A percentile compares a stretch with the other conserved stretches of the same genome.
Evolutionary conservation across 2,888 invertebrate genomes (phyloP).

Genomic region (Epinotia brunnichana): DNA sequence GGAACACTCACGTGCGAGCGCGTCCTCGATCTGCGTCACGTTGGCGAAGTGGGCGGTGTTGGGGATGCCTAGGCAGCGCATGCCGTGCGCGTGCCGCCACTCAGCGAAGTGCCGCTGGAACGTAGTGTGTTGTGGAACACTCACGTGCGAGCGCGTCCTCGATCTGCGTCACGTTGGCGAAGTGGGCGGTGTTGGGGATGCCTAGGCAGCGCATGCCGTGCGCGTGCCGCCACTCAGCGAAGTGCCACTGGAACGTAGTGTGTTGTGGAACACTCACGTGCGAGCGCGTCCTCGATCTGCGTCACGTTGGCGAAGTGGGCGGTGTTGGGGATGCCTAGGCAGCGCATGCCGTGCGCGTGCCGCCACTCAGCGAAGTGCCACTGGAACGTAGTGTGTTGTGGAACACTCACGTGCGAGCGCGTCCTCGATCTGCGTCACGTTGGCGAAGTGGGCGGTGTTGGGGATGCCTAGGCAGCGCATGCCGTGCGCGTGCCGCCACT

Average conservation of each 20-base stretch:
- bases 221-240: slow-evolving; percentile 95
- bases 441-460: slow-evolving; percentile 99
- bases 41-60: slow-evolving; percentile 99
- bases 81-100: slow-evolving; percentile 95
- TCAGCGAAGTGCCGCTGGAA: slow-evolving; percentile 99
- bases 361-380: slow-evolving; percentile 98
- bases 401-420: slow-evolving; percentile 92
- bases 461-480: slow-evolving; percentile 99
- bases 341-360: slow-evolving; percentile 97
- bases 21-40: slow-evolving; percentile 38
- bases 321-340: slow-evolving; percentile 99
- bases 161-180: slow-evolving; percentile 99
- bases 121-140: slow-evolving; percentile 73
- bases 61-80: slow-evolving; percentile 99
- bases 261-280: slow-evolving; percentile 84
- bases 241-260: slow-evolving; percentile 96
- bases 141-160: slow-evolving; percentile 97
- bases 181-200: slow-evolving; percentile 99
- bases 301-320: slow-evolving; percentile 99
- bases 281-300: slow-evolving; percentile 98
- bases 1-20: no score
- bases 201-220: slow-evolving; percentile 99
- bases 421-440: slow-evolving; percentile 99
- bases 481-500: slow-evolving; percentile 95
- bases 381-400: slow-evolving; percentile 88